Evolutionary conservation across 2,797 vertebrate genomes (phyloP), one percentile per base, ranked within the genome.

Genomic region (Garrulus glandarius): DNA sequence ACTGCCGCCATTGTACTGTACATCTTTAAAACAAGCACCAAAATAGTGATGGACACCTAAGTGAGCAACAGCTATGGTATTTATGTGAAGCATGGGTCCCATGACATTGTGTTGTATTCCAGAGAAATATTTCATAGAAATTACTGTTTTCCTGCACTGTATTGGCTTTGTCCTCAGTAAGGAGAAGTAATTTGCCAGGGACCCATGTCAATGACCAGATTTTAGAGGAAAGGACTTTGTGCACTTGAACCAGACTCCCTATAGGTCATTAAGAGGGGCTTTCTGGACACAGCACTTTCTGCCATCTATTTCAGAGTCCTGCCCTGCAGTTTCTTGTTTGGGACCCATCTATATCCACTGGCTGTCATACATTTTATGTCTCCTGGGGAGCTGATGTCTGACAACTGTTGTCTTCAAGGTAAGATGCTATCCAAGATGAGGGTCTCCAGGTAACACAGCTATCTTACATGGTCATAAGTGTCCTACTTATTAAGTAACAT

Each of bases 141-240:
- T 56, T 53, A 23, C 23, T 23, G 4, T 32, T 76, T 86, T 84
- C 27, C 30, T 64, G 18, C 3, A 5, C 19, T 59, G 1, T 29
- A 9, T 17, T 86, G 30, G 4, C 26, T 93, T 88, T 92, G 16
- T 65, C 15, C 24, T 84, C 22, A 27, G 1, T 34, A 55, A 64
- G 21, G 41, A 92, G 37, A 70, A 68, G 12, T 37, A 29, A 49
- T 84, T 63, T 83, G 16, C 34, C 68, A 69, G 14, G 24, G 17
- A 14, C 2, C 0, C 0, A 0, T 36, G 30, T 57, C 39, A 68
- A 23, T 56, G 32, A 64, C 15, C 2, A 1, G 10, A 34, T 84
- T 84, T 93, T 52, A 63, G 13, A 70, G 9, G 9, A 43, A 82
- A 83, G 23, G 29, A 24, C 21, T 56, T 85, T 13, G 23, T 30